Evolutionary conservation across 2,113 vertebrate genomes (phyloP), one percentile per base, ranked within the genome.

Genomic region (Chunga burmeisteri): DNA sequence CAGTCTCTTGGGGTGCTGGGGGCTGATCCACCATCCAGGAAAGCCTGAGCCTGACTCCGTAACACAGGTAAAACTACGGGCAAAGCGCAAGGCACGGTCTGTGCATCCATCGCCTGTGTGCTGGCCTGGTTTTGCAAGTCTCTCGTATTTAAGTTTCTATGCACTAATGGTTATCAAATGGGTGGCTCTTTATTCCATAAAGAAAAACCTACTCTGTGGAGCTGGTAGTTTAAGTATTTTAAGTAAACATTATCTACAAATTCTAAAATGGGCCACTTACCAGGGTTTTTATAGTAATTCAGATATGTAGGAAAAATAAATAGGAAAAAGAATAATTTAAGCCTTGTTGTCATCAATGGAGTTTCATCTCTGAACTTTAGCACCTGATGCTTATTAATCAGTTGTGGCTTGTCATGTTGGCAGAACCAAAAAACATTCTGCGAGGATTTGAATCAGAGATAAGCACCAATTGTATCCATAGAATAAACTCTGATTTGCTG

Each of bases 241-340:
- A 97, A 97, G 97, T 90, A 97, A 98, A 95, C 68, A 93, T 84
- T 90, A 95, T 90, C 63, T 95, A 58, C 93, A 97, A 96, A 96
- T 75, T 90, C 81, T 95, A 96, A 97, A 97, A 96, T 73, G 65
- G 62, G 74, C 62, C 86, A 88, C 96, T 98, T 96, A 91, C 63
- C 62, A 49, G 29, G 79, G 88, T 42, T 96, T 96, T 88, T 93
- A 88, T 90, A 96, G 77, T 55, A 77, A 79, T 94, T 97, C 83
- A 96, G 61, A 88, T 66, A 18, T 13, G 58, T 62, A 90, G 44
- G 59, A 93, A 85, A 96, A 93, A 96, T 66, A 95, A 96, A 94
- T 49, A 95, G 94, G 93, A 95, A 93, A 97, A 91, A 96, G 79
- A 83, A 93, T 96, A 90, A 97, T 96, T 97, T 97, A 95, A 98